A percentile compares a stretch with the other conserved stretches of the same genome.
Conservation (phyloP, 2,888 invertebrate species). For the Buathra laborator region DNA sequence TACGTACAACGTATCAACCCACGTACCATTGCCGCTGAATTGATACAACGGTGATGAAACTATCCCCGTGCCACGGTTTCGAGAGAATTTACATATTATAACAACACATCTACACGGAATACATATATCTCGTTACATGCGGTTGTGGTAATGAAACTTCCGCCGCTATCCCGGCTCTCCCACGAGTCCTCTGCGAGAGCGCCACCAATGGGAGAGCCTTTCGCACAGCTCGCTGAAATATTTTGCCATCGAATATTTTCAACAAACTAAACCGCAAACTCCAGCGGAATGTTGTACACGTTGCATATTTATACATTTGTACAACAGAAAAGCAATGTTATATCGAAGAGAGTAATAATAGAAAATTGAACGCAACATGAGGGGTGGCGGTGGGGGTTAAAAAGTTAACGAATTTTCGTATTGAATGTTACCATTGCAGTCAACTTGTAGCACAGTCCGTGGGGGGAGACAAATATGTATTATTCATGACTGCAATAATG, state of each 20-base stretch:
- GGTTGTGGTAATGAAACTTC: slow-evolving; percentile 65
- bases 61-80: slow-evolving; percentile 30
- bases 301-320: not conserved
- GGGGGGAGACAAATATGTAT: not conserved
- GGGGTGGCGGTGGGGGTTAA: not conserved
- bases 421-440: not conserved
- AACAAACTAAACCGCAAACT: slow-evolving; percentile 29
- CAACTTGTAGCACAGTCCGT: not conserved
- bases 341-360: not conserved
- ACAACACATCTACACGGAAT: slow-evolving; percentile 7
- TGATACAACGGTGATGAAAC: slow-evolving; percentile 59
- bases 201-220: not conserved
- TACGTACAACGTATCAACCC: not conserved
- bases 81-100: slow-evolving; percentile 19
- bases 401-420: slow-evolving; percentile 10
- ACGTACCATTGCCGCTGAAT: slow-evolving; percentile 21
- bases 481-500: not conserved
- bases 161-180: slow-evolving; percentile 40
- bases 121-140: slow-evolving; percentile 46
- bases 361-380: not conserved
- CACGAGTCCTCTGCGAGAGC: slow-evolving; percentile 21
- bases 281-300: not conserved
- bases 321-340: not conserved
- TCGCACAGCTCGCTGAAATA: slow-evolving; percentile 32
- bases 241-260: slow-evolving; percentile 53